Base-by-base conservation (phyloP, 2,113 vertebrate species). In the Xyliphius kryptos region DNA sequence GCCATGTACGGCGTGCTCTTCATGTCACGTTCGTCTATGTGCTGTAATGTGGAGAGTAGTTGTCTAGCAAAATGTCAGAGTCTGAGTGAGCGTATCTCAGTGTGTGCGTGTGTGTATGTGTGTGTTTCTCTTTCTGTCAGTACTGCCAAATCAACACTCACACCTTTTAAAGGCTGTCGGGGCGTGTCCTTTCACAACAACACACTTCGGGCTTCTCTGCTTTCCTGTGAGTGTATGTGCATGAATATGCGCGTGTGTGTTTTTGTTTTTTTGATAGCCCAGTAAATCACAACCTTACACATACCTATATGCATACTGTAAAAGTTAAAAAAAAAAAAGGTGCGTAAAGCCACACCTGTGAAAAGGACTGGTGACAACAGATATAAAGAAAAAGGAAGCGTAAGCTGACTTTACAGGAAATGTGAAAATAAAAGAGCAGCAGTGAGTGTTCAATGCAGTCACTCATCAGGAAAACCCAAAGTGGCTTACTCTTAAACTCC, bases 1-100 rank as follows among this genome's bases (percentile, higher is more conserved):
- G 84, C 85, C 87, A 89, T 88, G 84, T 78, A 86, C 78, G 74
- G 55, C 53, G 47, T 10, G 52, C 66, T 71, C 65, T 51, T 56
- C 59, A 38, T 61, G 16, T 64, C 66, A 53, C 61, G 47, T 76
- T 19, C 55, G 44, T 55, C 66, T 56, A 44, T 73, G 43, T 55
- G 76, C 56, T 56, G 40, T 36, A 61, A 43, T 58, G 14, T 66
- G n/a, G 36, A 56, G 63, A 48, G 26, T 26, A 56, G 53, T 46
- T 16, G 36, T 65, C 41, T n/a, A 16, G 8, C 38, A 54, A 20
- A 57, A 43, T 26, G 7, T 40, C 26, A 32, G 70, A 17, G 54
- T 69, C 13, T 13, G 47, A 68, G 38, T n/a, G 47, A 40, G 55
- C 57, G 48, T 63, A 32, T 3, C 26, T 32, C 26, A 32, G 53